Percentiles rank a stretch among this genome's conserved stretches.
phyloP scores from a whole-genome alignment of 2,888 invertebrate species.

The Crossocerus cetratus region DNA sequence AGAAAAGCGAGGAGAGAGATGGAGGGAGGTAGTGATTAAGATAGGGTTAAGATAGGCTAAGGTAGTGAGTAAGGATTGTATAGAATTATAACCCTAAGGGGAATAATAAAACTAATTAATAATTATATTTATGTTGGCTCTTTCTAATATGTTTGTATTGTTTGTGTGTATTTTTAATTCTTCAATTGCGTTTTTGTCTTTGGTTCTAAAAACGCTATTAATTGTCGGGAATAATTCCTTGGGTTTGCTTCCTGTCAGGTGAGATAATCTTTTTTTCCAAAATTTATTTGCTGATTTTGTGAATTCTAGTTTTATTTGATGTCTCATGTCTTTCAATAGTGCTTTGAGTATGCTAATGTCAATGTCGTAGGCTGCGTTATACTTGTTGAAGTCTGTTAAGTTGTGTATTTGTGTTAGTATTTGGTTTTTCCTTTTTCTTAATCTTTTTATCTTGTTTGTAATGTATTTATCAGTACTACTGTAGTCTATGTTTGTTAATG shows the following conservation, averaged over 20 bases:
- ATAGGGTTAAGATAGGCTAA: too few relatives aligned
- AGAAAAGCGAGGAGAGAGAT: too few relatives aligned
- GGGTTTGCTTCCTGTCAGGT: background rate
- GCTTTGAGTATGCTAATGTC: background rate
- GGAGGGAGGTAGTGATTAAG: too few relatives aligned
- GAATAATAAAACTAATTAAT: too few relatives aligned
- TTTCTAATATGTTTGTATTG: fast-evolving
- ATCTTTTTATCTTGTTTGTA: background rate
- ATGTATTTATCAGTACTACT: background rate
- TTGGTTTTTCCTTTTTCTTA: conserved; percentile 6
- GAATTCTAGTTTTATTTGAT: conserved; percentile 5
- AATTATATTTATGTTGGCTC: conserved; percentile 5
- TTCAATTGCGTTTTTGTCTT: background rate
- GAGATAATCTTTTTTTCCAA: conserved; percentile 8
- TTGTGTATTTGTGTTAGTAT: background rate
- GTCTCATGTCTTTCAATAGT: background rate
- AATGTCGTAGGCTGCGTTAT: background rate
- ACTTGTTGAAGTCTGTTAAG: background rate
- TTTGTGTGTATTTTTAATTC: background rate
- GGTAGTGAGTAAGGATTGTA: too few relatives aligned
- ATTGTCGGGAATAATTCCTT: conserved; percentile 6
- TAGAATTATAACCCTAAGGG: too few relatives aligned
- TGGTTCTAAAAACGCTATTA: conserved; percentile 7
- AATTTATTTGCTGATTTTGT: background rate
- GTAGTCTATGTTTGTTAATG: background rate